These are phyloP conservation scores for Hormiphora californensis DNA, from an alignment of 37 sponge, comb jelly and placozoan species.

Conservation along the genomic window DNA sequence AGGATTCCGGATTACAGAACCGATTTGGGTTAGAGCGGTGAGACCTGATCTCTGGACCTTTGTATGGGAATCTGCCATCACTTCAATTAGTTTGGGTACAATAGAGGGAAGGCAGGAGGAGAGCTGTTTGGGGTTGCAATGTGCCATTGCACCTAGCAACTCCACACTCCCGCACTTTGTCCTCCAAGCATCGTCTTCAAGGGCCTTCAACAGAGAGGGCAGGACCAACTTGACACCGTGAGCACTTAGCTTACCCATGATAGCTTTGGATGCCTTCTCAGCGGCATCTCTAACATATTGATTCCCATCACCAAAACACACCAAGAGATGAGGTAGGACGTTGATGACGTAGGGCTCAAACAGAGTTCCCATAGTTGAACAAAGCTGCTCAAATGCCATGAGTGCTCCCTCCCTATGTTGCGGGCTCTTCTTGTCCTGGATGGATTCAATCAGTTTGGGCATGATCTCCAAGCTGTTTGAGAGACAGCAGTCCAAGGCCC, in stretches of 20 bases:
- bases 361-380: slow-evolving; percentile 83
- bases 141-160: slow-evolving; percentile 96
- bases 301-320: slow-evolving; percentile 95
- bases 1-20: slow-evolving; percentile 98
- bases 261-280: slow-evolving; percentile 77
- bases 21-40: slow-evolving; percentile 90
- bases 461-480: slow-evolving; percentile 81
- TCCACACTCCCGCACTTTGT: slow-evolving; percentile 95
- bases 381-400: slow-evolving; percentile 85
- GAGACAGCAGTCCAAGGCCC: slow-evolving; percentile 87
- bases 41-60: slow-evolving; percentile 87
- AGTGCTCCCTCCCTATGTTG: slow-evolving; percentile 88
- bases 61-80: slow-evolving; percentile 90
- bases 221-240: slow-evolving; percentile 96
- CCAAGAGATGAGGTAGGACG: slow-evolving; percentile 81
- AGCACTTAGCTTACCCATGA: slow-evolving; percentile 91
- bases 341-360: slow-evolving; percentile 97
- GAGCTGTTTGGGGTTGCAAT: slow-evolving; percentile 95
- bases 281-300: slow-evolving; percentile 94
- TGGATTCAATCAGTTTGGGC: slow-evolving; percentile 72
- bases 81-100: slow-evolving; percentile 82
- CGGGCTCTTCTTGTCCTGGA: slow-evolving; percentile 91
- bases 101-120: slow-evolving; percentile 95
- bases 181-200: slow-evolving; percentile 95
- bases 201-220: slow-evolving; percentile 84